Conservation (phyloP, 2,113 vertebrate species). For the Laticauda laticaudata region DNA sequence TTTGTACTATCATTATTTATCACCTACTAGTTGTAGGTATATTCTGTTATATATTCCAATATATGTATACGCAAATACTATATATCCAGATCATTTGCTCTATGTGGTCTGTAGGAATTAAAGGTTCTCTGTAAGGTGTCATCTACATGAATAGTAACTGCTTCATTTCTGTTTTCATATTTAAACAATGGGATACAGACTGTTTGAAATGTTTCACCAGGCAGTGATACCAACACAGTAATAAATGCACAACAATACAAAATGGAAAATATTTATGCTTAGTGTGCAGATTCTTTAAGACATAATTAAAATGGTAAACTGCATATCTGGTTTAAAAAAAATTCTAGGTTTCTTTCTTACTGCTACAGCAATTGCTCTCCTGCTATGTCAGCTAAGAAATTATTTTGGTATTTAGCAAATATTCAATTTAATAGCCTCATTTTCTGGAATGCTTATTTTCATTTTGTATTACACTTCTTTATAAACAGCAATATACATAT, state of each 20-base stretch:
- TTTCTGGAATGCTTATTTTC: background rate
- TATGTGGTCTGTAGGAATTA: background rate
- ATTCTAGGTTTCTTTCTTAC: slow-evolving; percentile 28
- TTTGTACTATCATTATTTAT: background rate
- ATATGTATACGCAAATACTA: background rate
- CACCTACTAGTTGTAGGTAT: background rate
- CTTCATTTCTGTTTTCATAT: background rate
- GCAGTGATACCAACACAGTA: background rate
- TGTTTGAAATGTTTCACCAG: background rate
- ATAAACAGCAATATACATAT: slow-evolving; percentile 8
- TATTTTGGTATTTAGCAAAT: slow-evolving; percentile 26
- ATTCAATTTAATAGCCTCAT: slow-evolving; percentile 21
- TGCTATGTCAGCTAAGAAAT: slow-evolving; percentile 34
- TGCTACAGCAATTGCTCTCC: slow-evolving; percentile 25
- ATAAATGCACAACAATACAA: background rate
- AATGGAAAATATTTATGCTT: slow-evolving; percentile 9
- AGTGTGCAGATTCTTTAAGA: slow-evolving; percentile 15
- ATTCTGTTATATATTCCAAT: background rate
- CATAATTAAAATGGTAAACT: slow-evolving; percentile 48
- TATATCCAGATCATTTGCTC: background rate
- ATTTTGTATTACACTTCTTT: slow-evolving; percentile 32
- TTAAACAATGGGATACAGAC: background rate
- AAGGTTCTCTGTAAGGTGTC: background rate
- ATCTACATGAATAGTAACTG: background rate
- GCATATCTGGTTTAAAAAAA: background rate